phyloP scores from a whole-genome alignment of 2,113 vertebrate species.

The Melanerpes formicivorus region DNA sequence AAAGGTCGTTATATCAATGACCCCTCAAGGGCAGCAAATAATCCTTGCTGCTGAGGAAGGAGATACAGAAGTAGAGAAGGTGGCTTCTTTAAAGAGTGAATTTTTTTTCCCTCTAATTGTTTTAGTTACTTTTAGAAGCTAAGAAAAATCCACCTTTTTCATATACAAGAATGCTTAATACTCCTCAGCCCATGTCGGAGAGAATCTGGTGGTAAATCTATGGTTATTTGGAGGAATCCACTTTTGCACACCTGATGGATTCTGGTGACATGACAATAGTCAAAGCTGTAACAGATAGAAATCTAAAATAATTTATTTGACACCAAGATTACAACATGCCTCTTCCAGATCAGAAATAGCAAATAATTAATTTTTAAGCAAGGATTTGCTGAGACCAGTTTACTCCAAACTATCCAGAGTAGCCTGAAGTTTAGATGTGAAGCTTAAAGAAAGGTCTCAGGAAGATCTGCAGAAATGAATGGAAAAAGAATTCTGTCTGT shows the following conservation, averaged over 20 bases:
- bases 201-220: background rate
- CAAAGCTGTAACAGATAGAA: background rate
- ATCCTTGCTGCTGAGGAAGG: background rate
- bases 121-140: background rate
- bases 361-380: background rate
- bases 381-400: background rate
- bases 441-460: background rate
- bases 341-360: background rate
- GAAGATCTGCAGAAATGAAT: background rate
- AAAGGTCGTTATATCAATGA: background rate
- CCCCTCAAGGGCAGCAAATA: background rate
- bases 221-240: background rate
- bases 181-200: background rate
- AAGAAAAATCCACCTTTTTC: background rate
- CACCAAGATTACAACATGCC: background rate
- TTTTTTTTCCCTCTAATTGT: background rate
- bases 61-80: background rate
- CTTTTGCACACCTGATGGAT: background rate
- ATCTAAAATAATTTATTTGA: background rate
- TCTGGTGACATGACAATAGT: background rate
- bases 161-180: background rate
- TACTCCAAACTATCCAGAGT: background rate
- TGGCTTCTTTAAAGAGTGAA: background rate
- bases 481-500: background rate
- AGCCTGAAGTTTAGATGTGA: background rate